Evolutionary conservation across 2,797 vertebrate genomes (phyloP), one percentile per base, ranked within the genome.

Genomic region (Taeniopygia guttata): DNA sequence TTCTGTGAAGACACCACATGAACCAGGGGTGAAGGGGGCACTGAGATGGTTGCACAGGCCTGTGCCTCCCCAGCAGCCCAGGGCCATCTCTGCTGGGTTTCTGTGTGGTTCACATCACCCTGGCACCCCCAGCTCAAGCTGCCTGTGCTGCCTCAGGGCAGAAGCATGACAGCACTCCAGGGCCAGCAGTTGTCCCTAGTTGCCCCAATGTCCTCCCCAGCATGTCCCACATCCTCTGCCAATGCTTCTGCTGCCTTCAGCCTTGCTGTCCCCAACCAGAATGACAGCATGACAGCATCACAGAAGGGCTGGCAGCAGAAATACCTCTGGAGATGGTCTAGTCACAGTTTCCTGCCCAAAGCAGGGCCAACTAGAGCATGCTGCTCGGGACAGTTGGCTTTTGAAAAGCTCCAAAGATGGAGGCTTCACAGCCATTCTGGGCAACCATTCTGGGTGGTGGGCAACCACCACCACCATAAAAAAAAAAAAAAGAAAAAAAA

Each of bases 171-270:
- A 79, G 20, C 30, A 51, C 23, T 46, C 23, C 2, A 2, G 29
- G 38, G 19, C 25, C 48, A 34, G 46, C 32, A 58, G 40, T 2
- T 26, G 66, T 8, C 54, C 27, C 48, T 36, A 11, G 40, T 40
- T 40, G 40, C 40, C 5, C 56, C 36, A 38, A 1, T 43, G 52
- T 60, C 17, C 43, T n/a, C 42, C 55, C 29, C 80, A 66, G 32
- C 0, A 0, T 1, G 2, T 16, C 51, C 51, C 51, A 72, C 1
- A 1, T 32, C 16, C 36, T 73, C 64, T 90, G 56, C 34, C 6
- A 2, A 14, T 18, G 51, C 19, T 77, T 77, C 48, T 74, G 40
- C 52, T 89, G 72, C 80, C 68, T 60, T 60, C 89, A 90, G 23
- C 23, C 20, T 29, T 29, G 29, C 38, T 81, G 58, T 55, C n/a